These are phyloP conservation scores for Galago senegalensis DNA, from an alignment of 2,797 vertebrate species.

Conservation along the genomic window DNA sequence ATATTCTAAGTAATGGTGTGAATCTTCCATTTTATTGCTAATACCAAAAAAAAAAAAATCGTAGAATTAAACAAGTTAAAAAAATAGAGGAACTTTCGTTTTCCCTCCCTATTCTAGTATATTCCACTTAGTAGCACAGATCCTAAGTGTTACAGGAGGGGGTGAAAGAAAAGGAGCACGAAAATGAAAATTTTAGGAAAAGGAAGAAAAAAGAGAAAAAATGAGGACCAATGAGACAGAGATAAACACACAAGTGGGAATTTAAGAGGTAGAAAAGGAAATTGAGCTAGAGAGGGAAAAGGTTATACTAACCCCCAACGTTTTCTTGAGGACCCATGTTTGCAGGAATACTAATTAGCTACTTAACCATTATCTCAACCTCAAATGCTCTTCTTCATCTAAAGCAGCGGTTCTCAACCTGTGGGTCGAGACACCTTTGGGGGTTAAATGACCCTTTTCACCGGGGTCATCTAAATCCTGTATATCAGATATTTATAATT, in stretches of 20 bases:
- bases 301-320: not conserved
- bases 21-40: constrained; percentile 45
- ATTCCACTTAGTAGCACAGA: not conserved
- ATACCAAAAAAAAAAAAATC: not conserved
- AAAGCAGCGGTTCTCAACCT: not conserved
- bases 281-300: not conserved
- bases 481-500: no score
- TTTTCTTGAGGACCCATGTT: not conserved
- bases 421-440: no score
- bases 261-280: not conserved
- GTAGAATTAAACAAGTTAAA: constrained; percentile 8
- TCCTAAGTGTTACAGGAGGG: not conserved
- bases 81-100: not conserved
- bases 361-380: not conserved
- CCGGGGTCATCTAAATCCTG: no score
- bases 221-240: not conserved
- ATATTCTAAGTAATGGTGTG: constrained; percentile 45
- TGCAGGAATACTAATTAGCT: not conserved
- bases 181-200: constrained; percentile 30
- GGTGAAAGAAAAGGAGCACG: not conserved
- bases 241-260: not conserved
- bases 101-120: not conserved
- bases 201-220: not conserved
- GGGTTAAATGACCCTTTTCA: no score
- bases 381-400: constrained; percentile 16